Conservation (phyloP, 2,113 vertebrate genomes). For the Paradoxurus hermaphroditus region DNA sequence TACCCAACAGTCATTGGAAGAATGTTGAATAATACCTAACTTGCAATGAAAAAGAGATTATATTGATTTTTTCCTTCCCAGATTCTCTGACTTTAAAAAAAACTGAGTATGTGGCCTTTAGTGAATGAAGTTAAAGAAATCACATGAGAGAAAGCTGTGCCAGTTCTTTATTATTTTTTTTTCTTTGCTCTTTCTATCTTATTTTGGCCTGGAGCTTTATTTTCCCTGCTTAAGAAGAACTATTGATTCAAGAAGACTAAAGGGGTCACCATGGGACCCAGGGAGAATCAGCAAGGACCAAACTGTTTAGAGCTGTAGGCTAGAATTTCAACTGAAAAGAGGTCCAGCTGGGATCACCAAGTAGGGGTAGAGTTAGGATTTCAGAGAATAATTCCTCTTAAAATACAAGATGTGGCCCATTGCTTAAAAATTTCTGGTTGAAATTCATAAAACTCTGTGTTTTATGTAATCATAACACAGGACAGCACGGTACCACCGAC, state of each 20-base stretch:
- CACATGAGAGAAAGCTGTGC: background rate
- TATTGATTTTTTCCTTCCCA: background rate
- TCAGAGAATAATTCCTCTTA: background rate
- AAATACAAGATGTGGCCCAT: background rate
- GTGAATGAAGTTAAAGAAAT: slow-evolving; percentile 6
- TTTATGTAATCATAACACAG: too few relatives aligned
- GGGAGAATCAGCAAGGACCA: background rate
- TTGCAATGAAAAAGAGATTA: background rate
- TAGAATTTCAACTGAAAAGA: slow-evolving; percentile 19
- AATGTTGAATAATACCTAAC: background rate
- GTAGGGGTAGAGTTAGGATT: background rate
- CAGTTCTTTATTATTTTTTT: background rate
- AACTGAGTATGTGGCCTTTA: background rate
- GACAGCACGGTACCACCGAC: too few relatives aligned
- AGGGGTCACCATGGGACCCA: background rate
- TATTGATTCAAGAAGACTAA: slow-evolving; percentile 26
- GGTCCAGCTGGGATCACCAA: background rate
- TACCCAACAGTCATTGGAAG: background rate
- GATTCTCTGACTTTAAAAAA: background rate
- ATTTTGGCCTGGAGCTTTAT: slow-evolving; percentile 11
- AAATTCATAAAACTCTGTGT: background rate
- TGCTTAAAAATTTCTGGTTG: background rate
- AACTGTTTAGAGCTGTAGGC: background rate
- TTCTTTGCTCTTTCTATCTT: background rate
- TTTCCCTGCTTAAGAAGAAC: slow-evolving; percentile 48